Percentiles rank a stretch among this genome's conserved stretches.
These are phyloP conservation scores for Ametastegia equiseti DNA, from an alignment of 2,888 invertebrate species.

Conservation along the genomic window DNA sequence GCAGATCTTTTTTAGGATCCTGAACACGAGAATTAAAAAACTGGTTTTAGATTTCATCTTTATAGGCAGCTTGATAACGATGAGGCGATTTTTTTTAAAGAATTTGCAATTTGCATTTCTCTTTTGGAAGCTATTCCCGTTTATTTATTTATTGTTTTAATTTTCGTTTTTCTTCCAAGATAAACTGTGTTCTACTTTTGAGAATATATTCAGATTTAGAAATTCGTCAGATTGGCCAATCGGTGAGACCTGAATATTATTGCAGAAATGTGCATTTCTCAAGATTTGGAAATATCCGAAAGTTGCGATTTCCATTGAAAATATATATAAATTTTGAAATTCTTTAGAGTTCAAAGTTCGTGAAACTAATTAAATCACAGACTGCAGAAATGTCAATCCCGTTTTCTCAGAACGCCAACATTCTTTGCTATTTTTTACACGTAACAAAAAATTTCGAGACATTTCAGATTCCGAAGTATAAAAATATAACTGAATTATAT, in stretches of 20 bases:
- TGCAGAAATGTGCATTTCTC: not conserved
- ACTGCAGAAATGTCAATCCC: not conserved
- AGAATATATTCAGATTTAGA: not conserved
- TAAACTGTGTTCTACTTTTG: not conserved
- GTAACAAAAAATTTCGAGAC: too few relatives aligned
- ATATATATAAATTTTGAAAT: not conserved
- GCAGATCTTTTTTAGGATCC: conserved; percentile 68
- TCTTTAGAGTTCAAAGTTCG: not conserved
- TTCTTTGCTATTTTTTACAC: too few relatives aligned
- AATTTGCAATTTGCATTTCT: not conserved
- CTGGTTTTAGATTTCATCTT: not conserved
- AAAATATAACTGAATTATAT: too few relatives aligned
- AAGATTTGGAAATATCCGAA: not conserved
- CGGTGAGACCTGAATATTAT: not conserved
- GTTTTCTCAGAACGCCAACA: not conserved
- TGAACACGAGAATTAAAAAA: conserved; percentile 48
- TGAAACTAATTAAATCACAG: not conserved
- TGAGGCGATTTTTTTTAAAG: not conserved
- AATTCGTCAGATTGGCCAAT: not conserved
- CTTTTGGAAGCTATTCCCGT: too few relatives aligned
- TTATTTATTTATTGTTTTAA: too few relatives aligned
- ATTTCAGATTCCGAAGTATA: too few relatives aligned
- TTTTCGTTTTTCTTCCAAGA: too few relatives aligned
- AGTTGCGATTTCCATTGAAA: not conserved
- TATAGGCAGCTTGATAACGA: not conserved